These are phyloP conservation scores for Halocaridina rubra DNA, from an alignment of 2,888 invertebrate species.

Conservation along the genomic window DNA sequence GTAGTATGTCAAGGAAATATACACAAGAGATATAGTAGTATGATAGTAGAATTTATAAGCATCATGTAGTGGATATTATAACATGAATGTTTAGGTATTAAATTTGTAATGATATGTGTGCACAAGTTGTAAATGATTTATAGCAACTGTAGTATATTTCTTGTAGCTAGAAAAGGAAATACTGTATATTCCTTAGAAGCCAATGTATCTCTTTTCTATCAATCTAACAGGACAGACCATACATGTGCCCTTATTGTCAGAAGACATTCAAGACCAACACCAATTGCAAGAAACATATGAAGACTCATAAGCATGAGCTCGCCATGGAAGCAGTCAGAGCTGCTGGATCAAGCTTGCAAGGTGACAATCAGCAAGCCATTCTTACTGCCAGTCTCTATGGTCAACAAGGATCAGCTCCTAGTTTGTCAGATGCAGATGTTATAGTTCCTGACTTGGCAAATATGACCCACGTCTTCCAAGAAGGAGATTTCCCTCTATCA, in stretches of 20 bases:
- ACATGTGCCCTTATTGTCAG: constrained; percentile 75
- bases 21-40: no score
- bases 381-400: constrained; percentile 38
- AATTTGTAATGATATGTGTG: no score
- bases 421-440: constrained; percentile 31
- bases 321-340: constrained; percentile 61
- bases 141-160: no score
- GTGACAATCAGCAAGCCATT: constrained; percentile 55
- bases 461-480: constrained; percentile 43
- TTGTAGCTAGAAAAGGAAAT: no score
- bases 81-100: no score
- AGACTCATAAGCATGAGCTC: constrained; percentile 59
- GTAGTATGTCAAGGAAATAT: no score
- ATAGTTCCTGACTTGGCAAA: constrained; percentile 36
- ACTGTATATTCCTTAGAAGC: no score
- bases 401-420: constrained; percentile 25
- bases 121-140: no score
- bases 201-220: background rate
- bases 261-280: constrained; percentile 74
- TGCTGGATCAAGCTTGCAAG: constrained; percentile 51
- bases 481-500: constrained; percentile 41
- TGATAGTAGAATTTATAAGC: no score
- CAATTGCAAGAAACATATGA: constrained; percentile 74
- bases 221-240: constrained; percentile 69
- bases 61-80: no score